phyloP scores from a whole-genome alignment of 2,797 vertebrate species.

The Halcyon chelicuti region DNA sequence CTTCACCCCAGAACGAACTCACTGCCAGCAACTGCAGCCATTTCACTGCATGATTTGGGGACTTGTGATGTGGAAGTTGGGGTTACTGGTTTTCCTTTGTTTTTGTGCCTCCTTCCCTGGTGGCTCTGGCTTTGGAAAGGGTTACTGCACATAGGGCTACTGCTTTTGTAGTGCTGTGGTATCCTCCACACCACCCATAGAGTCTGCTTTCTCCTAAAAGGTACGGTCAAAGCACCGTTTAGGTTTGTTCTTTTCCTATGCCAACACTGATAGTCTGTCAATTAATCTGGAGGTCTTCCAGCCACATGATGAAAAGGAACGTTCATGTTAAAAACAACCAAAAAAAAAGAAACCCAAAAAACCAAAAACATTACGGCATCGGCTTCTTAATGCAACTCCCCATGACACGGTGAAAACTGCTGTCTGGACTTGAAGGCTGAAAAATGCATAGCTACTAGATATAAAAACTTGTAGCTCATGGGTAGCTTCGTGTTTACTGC shows the following conservation, averaged over 20 bases:
- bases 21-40: fast-evolving
- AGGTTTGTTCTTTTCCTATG: not conserved
- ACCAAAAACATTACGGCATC: fast-evolving
- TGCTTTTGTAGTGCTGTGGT: not conserved
- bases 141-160: fast-evolving
- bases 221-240: fast-evolving
- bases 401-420: not conserved
- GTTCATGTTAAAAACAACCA: not conserved
- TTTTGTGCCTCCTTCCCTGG: not conserved
- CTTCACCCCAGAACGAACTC: not conserved
- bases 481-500: not conserved
- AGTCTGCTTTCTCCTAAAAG: fast-evolving
- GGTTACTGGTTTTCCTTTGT: fast-evolving
- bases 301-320: not conserved
- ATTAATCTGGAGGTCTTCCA: not conserved
- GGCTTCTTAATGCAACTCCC: not conserved
- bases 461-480: not conserved
- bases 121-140: not conserved
- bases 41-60: fast-evolving
- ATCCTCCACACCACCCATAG: not conserved
- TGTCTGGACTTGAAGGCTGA: not conserved
- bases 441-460: fast-evolving
- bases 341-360: not conserved
- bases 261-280: not conserved
- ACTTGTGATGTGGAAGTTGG: fast-evolving